Evolutionary conservation across 2,113 vertebrate species (phyloP).

Genomic region (Sylvietta virens): DNA sequence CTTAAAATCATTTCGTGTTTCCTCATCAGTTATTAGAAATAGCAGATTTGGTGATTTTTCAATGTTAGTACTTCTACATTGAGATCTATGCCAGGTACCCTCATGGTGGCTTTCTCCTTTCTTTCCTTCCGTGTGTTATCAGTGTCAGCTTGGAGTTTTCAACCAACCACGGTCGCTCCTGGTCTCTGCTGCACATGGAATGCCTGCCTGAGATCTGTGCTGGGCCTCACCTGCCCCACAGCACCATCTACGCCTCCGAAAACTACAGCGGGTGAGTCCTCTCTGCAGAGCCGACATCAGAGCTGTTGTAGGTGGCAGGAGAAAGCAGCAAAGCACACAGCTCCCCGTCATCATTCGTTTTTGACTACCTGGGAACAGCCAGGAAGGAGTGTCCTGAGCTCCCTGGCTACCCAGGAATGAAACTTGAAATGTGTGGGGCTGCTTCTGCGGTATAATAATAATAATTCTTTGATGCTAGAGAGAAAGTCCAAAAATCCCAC

Average conservation of each 20-base stretch:
- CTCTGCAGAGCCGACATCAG: no score
- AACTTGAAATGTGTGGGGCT: background rate
- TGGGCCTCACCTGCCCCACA: constrained; percentile 92
- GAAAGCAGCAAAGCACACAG: background rate
- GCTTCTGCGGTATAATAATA: background rate
- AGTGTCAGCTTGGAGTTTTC: constrained; percentile 95
- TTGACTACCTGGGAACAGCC: background rate
- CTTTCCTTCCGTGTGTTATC: background rate
- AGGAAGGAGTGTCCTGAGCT: background rate
- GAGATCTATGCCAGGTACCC: background rate
- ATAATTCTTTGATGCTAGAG: background rate
- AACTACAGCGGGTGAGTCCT: constrained; percentile 91
- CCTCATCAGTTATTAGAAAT: background rate
- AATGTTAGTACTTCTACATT: background rate
- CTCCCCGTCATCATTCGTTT: background rate
- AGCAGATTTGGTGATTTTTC: background rate
- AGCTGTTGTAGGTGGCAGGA: background rate
- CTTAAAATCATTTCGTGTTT: background rate
- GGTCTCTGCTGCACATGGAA: constrained; percentile 91
- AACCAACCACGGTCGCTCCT: constrained; percentile 91
- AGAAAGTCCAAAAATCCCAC: background rate
- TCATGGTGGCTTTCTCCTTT: background rate
- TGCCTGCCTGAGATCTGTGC: constrained; percentile 92
- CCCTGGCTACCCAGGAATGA: background rate
- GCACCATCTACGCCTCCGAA: constrained; percentile 92